Evolutionary conservation across 1,140 invertebrate genomes (phyloP).

Genomic region (Bombus difficillimus): DNA sequence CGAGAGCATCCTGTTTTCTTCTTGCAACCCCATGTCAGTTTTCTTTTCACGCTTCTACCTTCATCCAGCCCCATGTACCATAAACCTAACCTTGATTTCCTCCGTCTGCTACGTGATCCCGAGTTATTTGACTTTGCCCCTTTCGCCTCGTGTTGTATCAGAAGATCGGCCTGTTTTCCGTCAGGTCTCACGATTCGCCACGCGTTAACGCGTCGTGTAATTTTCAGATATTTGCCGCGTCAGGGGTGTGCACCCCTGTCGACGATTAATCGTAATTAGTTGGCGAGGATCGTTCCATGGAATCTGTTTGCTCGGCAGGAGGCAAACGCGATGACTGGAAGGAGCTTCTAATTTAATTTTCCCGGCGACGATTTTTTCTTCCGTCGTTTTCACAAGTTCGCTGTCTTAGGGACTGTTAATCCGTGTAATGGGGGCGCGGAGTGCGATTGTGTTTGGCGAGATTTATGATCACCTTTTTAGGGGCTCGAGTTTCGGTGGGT

Average conservation of each 20-base stretch:
- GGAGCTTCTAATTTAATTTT: constrained; percentile 20
- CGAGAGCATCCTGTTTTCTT: neutral
- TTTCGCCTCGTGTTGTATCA: constrained; percentile 4
- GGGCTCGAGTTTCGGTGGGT: neutral
- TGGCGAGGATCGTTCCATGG: neutral
- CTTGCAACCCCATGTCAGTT: neutral
- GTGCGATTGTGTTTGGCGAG: neutral
- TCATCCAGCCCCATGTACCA: neutral
- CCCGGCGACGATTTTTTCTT: constrained; percentile 15
- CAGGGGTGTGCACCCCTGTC: neutral
- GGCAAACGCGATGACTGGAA: neutral
- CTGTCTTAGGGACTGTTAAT: neutral
- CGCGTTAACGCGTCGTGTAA: neutral
- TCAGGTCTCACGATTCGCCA: neutral
- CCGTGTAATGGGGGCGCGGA: neutral
- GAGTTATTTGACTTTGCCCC: constrained; percentile 23
- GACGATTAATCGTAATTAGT: constrained; percentile 33
- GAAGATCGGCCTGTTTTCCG: neutral
- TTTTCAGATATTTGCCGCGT: constrained; percentile 6
- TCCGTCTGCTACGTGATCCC: constrained; percentile 23
- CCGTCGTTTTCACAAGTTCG: neutral
- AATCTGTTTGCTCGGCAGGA: neutral
- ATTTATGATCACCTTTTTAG: neutral
- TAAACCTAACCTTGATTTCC: constrained; percentile 1
- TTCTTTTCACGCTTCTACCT: neutral